Percentiles rank a stretch among this genome's conserved stretches.
Evolutionary conservation across 2,113 vertebrate genomes (phyloP).

Genomic region (Tympanuchus pallidicinctus): DNA sequence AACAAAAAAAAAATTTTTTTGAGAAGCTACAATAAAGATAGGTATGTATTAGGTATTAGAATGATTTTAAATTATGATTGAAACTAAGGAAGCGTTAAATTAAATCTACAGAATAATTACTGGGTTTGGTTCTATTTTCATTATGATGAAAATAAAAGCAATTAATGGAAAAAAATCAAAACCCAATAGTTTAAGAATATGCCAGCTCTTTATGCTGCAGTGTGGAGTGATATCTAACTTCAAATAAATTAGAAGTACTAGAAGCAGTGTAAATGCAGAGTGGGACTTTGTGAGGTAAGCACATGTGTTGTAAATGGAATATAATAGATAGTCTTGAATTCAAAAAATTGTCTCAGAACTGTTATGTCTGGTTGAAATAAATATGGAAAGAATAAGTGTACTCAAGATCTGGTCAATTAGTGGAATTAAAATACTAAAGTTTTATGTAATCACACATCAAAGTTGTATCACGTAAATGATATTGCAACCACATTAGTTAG

Average conservation of each 20-base stretch:
- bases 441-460: background rate
- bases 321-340: background rate
- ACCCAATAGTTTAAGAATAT: background rate
- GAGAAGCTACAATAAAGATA: background rate
- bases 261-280: background rate
- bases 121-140: slow-evolving; percentile 9
- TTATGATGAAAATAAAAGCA: background rate
- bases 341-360: background rate
- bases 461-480: background rate
- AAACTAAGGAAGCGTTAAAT: background rate
- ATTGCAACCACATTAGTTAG: background rate
- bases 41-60: slow-evolving; percentile 11
- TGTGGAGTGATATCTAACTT: background rate
- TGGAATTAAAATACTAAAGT: background rate
- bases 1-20: background rate
- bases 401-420: background rate
- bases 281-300: background rate
- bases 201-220: background rate
- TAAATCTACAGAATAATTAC: background rate
- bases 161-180: background rate
- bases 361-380: background rate
- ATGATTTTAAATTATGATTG: slow-evolving; percentile 20
- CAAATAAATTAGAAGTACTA: background rate
- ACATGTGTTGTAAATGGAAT: background rate
- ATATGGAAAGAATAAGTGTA: background rate